phyloP scores from a whole-genome alignment of 2,797 vertebrate genomes.

The Pitangus sulphuratus region DNA sequence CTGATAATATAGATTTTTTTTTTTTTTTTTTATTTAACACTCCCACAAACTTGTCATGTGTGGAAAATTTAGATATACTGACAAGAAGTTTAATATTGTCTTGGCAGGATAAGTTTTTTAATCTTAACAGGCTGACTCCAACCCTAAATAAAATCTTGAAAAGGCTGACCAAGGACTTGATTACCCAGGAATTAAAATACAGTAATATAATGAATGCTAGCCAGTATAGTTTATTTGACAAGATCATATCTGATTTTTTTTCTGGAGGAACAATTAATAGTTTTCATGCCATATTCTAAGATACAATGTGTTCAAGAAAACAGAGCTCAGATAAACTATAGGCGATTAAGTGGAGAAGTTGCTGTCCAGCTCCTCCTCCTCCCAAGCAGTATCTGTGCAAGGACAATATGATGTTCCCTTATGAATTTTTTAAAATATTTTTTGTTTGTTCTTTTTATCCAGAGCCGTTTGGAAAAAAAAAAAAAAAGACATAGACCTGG shows the following conservation, averaged over 20 bases:
- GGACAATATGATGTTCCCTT: not conserved
- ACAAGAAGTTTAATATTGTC: not conserved
- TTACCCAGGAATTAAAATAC: slow-evolving; percentile 1
- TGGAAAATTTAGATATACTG: not conserved
- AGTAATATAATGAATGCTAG: not conserved
- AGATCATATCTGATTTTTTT: not conserved
- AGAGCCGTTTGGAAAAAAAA: not conserved
- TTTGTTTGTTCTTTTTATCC: not conserved
- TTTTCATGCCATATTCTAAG: not conserved
- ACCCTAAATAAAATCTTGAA: not conserved
- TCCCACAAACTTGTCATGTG: not conserved
- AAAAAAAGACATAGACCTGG: not conserved
- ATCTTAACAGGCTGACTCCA: not conserved
- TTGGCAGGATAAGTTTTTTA: not conserved
- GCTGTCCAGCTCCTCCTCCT: not conserved
- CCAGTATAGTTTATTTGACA: not conserved
- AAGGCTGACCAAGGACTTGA: not conserved
- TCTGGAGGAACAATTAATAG: not conserved
- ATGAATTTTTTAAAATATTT: not conserved
- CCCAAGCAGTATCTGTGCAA: not conserved
- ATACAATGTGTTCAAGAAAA: not conserved
- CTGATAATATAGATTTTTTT: not conserved
- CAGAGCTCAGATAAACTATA: not conserved
- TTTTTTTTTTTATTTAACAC: not conserved
- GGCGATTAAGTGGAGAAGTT: not conserved